Conservation (phyloP, 2,888 invertebrate genomes). For the Epirrita christyi region DNA sequence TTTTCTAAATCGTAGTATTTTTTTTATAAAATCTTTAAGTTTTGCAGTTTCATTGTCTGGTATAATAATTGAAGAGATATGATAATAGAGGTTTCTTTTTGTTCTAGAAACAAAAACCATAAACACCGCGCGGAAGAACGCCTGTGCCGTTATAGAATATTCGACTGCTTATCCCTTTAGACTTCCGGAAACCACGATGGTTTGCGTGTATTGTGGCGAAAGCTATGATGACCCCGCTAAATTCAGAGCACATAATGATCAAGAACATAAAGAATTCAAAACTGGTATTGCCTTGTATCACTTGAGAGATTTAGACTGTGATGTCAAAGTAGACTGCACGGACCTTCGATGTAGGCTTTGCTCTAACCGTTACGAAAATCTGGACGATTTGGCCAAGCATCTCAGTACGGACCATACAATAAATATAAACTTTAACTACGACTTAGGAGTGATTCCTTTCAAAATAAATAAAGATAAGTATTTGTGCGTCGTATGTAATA, state of each 20-base stretch:
- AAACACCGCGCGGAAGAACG: constrained; percentile 52
- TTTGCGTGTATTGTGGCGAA: constrained; percentile 58
- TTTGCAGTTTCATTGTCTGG: background rate
- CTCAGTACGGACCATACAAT: constrained; percentile 45
- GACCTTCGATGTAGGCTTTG: constrained; percentile 56
- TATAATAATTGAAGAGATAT: constrained; percentile 22
- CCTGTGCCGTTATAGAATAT: constrained; percentile 51
- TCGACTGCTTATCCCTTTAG: constrained; percentile 62
- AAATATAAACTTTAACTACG: constrained; percentile 43
- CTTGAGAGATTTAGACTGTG: constrained; percentile 40
- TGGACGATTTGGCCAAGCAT: constrained; percentile 50
- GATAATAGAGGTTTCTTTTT: constrained; percentile 53
- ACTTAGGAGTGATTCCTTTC: constrained; percentile 55
- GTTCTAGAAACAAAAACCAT: constrained; percentile 57
- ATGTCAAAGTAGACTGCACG: constrained; percentile 51
- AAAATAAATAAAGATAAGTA: constrained; percentile 47
- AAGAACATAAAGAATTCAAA: constrained; percentile 48
- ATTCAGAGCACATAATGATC: constrained; percentile 50
- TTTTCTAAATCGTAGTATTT: background rate
- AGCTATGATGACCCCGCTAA: constrained; percentile 45
- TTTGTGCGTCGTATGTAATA: constrained; percentile 49
- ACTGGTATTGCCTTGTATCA: constrained; percentile 43
- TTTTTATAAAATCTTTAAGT: background rate
- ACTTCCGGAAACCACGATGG: constrained; percentile 51
- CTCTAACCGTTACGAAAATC: constrained; percentile 32